Base-by-base conservation (phyloP, 2,797 vertebrate genomes). In the Ambastaia sidthimunki region DNA sequence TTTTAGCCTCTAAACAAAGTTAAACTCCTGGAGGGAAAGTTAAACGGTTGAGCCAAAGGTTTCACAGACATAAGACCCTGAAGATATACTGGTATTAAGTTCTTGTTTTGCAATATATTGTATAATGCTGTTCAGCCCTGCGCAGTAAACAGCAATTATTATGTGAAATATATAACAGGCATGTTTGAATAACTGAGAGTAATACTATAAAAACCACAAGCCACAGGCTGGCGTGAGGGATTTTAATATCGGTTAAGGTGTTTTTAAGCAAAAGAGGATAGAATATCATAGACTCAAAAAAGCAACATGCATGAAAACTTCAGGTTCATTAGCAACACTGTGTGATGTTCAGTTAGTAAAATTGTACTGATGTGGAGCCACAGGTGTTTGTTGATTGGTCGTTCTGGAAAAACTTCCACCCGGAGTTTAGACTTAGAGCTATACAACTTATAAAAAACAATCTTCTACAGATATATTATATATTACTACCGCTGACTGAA, bases 1-100 rank as follows among this genome's bases (percentile, higher is more conserved):
- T 66, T 85, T 80, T 47, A 82, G 91, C 92, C 93, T 91, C 90
- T 92, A 94, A 93, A 96, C 95, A 95, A 95, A 96, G 95, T 93
- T 93, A 89, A 91, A 94, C 92, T 92, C 87, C 89, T 87, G 41
- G 72, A 54, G 71, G 60, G 47, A 55, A 44, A 70, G 69, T 74
- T 54, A 74, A 68, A 71, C 23, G 65, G 70, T 71, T 54, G 7
- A 74, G 70, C 66, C 55, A 79, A 52, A 3, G 13, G 69, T 57
- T 48, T 59, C 7, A 21, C 44, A 66, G 63, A 65, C 62, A 4
- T 34, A 6, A n/a, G 25, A 65, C 18, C 28, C 60, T 41, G 31
- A 12, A 11, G 4, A 16, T 28, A 16, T 28, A 16, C 15, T 31
- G 25, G 11, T 28, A 28, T 7, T 21, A 60, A 62, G 57, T 59